phyloP scores from a whole-genome alignment of 2,888 invertebrate genomes.

The Ochropacha duplaris region DNA sequence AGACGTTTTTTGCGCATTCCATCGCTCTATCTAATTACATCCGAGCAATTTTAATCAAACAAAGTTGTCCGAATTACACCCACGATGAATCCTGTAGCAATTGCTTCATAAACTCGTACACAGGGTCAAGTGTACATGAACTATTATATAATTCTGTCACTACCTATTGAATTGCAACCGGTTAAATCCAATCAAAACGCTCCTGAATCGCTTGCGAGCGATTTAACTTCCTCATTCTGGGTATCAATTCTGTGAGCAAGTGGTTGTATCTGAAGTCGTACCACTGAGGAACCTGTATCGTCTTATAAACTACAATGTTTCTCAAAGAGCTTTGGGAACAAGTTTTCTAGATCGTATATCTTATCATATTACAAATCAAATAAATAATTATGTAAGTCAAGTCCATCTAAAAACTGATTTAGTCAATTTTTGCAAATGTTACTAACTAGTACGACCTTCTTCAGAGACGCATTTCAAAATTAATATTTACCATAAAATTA shows the following conservation, averaged over 20 bases:
- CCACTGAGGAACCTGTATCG: constrained; percentile 10
- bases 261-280: background rate
- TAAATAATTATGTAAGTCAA: too few relatives aligned
- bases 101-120: constrained; percentile 41
- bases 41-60: constrained; percentile 36
- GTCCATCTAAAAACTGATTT: too few relatives aligned
- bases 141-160: constrained; percentile 55
- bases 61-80: constrained; percentile 22
- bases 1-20: background rate
- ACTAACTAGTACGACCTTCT: background rate
- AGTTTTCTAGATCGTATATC: too few relatives aligned
- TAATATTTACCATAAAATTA: background rate
- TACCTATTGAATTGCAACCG: constrained; percentile 3
- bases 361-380: too few relatives aligned
- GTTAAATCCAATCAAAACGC: constrained; percentile 24
- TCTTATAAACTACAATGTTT: background rate
- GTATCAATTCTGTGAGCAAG: constrained; percentile 5
- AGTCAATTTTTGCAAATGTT: too few relatives aligned
- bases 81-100: constrained; percentile 30
- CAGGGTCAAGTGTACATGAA: constrained; percentile 73
- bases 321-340: too few relatives aligned
- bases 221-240: constrained; percentile 26
- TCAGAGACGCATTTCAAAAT: background rate
- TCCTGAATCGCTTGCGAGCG: constrained; percentile 27
- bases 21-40: constrained; percentile 33